Evolutionary conservation across 2,113 vertebrate species (phyloP).

Genomic region (Mungos mungo): DNA sequence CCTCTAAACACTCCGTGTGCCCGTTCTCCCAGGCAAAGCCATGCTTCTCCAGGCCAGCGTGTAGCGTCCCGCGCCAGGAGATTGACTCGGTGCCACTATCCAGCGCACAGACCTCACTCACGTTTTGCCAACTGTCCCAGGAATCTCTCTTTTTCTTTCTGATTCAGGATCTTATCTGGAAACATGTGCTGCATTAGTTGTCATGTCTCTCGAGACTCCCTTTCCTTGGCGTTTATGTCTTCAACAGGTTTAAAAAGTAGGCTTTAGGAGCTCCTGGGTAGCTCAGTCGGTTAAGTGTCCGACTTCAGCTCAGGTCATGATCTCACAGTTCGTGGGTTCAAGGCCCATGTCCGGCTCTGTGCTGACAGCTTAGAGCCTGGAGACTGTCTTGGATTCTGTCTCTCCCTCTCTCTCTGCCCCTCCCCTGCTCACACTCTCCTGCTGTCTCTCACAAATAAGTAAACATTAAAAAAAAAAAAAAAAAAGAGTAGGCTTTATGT

Average conservation of each 20-base stretch:
- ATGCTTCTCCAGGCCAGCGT: background rate
- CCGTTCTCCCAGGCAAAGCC: background rate
- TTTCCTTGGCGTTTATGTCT: background rate
- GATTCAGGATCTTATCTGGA: background rate
- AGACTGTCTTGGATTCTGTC: too few relatives aligned
- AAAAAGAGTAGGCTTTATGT: background rate
- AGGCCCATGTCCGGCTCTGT: too few relatives aligned
- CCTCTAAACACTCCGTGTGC: background rate
- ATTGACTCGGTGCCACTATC: background rate
- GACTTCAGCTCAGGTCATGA: too few relatives aligned
- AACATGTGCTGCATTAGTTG: background rate
- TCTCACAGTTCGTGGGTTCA: too few relatives aligned
- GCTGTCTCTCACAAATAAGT: too few relatives aligned
- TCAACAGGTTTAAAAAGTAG: background rate
- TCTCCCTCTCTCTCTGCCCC: too few relatives aligned
- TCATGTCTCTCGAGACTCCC: background rate
- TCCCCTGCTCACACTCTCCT: too few relatives aligned
- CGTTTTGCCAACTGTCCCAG: background rate
- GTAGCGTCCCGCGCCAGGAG: background rate
- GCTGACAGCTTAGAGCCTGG: too few relatives aligned
- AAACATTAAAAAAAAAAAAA: too few relatives aligned
- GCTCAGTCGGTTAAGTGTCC: too few relatives aligned
- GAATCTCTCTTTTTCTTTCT: background rate
- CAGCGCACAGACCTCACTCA: background rate
- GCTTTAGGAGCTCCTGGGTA: background rate